Percentiles rank a stretch among this genome's conserved stretches.
Evolutionary conservation across 1,140 invertebrate genomes (phyloP).

Genomic region (Streblospio benedicti): DNA sequence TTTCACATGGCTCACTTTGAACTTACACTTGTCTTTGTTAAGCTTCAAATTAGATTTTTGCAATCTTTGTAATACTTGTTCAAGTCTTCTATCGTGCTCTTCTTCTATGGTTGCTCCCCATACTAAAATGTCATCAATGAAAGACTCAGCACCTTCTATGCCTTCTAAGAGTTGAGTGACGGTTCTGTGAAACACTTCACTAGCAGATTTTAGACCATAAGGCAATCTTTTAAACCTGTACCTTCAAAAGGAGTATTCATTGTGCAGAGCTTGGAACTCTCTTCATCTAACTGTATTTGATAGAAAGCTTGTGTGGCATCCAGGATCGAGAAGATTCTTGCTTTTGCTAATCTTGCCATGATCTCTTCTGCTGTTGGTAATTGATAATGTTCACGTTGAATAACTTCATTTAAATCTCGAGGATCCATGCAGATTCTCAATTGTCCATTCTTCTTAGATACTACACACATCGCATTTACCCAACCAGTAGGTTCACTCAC

Average conservation of each 20-base stretch:
- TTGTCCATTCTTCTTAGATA: conserved; percentile 19
- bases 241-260: conserved; percentile 5
- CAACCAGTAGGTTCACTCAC: conserved; percentile 22
- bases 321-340: too few species aligned
- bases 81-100: background rate
- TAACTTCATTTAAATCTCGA: conserved; percentile 21
- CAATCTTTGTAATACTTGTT: background rate
- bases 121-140: conserved; percentile 1
- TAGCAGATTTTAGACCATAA: conserved; percentile 2
- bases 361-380: conserved; percentile 26
- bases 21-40: conserved; percentile 19
- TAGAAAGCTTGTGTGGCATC: background rate
- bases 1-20: conserved; percentile 11
- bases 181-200: background rate
- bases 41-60: conserved; percentile 3
- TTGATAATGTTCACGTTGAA: conserved; percentile 19
- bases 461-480: conserved; percentile 21
- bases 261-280: too few species aligned
- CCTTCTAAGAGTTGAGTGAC: conserved; percentile 1
- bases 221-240: background rate
- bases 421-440: conserved; percentile 26
- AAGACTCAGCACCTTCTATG: background rate
- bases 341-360: too few species aligned
- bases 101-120: background rate
- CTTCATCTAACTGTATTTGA: background rate